Evolutionary conservation across 1,140 invertebrate genomes (phyloP).

Genomic region (Drosophila suzukii): DNA sequence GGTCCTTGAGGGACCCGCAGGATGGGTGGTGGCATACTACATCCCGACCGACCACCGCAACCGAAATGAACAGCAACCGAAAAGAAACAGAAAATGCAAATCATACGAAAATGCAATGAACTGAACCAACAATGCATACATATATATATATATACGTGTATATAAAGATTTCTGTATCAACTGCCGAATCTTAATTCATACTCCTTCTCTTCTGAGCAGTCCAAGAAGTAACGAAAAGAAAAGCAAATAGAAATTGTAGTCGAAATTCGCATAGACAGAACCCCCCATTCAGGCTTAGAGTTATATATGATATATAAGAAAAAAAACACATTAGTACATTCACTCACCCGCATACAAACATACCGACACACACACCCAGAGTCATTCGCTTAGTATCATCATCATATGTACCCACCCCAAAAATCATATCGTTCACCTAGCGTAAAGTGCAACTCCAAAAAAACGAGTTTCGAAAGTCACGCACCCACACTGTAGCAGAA

Average conservation of each 20-base stretch:
- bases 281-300: slow-evolving; percentile 7
- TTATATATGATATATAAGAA: slow-evolving; percentile 26
- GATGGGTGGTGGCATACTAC: slow-evolving; percentile 50
- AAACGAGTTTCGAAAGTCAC: slow-evolving; percentile 19
- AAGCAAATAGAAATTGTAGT: slow-evolving; percentile 40
- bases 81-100: slow-evolving; percentile 56
- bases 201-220: slow-evolving; percentile 84
- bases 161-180: slow-evolving; percentile 84
- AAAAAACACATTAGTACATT: slow-evolving; percentile 45
- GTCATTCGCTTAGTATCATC: slow-evolving; percentile 27
- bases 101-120: slow-evolving; percentile 49
- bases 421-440: slow-evolving; percentile 42
- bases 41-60: slow-evolving; percentile 44
- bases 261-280: slow-evolving; percentile 39
- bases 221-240: slow-evolving; percentile 61
- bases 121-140: slow-evolving; percentile 39
- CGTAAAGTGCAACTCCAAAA: slow-evolving; percentile 39
- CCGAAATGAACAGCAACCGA: slow-evolving; percentile 63
- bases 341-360: slow-evolving; percentile 23
- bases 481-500: slow-evolving; percentile 36
- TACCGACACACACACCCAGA: slow-evolving; percentile 1
- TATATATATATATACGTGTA: slow-evolving; percentile 31
- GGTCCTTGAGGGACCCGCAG: slow-evolving; percentile 48
- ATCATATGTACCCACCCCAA: slow-evolving; percentile 21
- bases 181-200: slow-evolving; percentile 85